Conservation (phyloP, 2,113 vertebrate species). For the Leiothrix lutea region DNA sequence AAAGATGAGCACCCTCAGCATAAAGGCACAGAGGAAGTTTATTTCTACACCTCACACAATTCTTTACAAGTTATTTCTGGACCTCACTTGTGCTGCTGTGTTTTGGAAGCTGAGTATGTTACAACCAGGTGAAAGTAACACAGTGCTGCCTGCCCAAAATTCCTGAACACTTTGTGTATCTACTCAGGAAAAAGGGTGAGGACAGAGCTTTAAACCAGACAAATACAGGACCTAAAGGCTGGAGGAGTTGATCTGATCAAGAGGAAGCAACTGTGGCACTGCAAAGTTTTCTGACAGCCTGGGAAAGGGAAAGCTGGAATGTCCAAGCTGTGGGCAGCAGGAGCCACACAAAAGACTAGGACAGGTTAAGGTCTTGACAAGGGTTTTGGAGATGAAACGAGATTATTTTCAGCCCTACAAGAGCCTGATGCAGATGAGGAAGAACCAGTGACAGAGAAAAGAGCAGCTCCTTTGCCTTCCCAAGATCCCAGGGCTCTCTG, state of each 20-base stretch:
- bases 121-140: not conserved
- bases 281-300: not conserved
- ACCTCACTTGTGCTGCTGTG: not conserved
- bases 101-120: not conserved
- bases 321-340: not conserved
- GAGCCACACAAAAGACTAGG: not conserved
- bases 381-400: not conserved
- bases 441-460: not conserved
- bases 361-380: not conserved
- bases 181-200: not conserved
- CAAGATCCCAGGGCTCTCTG: not conserved
- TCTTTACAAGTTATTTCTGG: too few relatives aligned
- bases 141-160: accelerated
- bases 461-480: not conserved
- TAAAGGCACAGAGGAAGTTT: not conserved
- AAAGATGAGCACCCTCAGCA: not conserved
- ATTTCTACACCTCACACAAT: not conserved
- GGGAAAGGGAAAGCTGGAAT: not conserved
- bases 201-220: not conserved
- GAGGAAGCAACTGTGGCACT: not conserved
- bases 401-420: not conserved
- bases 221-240: not conserved
- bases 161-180: not conserved
- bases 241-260: not conserved
- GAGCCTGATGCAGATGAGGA: not conserved